A percentile compares a stretch with the other conserved stretches of the same genome.
These are phyloP conservation scores for Corydoras sp. DNA, from an alignment of 2,113 vertebrate genomes.

Conservation along the genomic window DNA sequence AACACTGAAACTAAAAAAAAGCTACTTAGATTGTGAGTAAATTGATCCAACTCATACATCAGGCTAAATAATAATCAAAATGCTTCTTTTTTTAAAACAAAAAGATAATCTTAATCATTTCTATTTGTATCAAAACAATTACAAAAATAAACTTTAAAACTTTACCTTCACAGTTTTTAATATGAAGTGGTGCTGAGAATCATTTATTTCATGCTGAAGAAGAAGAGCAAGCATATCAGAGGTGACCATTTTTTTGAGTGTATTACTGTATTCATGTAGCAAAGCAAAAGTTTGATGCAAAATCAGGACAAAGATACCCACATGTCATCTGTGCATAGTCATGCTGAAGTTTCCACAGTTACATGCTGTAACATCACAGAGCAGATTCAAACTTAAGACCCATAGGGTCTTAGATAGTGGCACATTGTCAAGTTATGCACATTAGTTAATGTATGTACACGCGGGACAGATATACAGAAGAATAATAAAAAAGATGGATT, in stretches of 20 bases:
- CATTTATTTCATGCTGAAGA: slow-evolving; percentile 47
- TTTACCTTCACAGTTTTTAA: slow-evolving; percentile 52
- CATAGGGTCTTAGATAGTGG: slow-evolving; percentile 36
- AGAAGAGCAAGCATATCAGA: slow-evolving; percentile 50
- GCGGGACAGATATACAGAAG: slow-evolving; percentile 47
- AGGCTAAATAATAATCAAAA: background rate
- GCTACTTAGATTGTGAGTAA: slow-evolving; percentile 24
- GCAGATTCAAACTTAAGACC: slow-evolving; percentile 42
- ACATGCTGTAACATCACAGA: slow-evolving; percentile 68
- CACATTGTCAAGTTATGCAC: slow-evolving; percentile 28
- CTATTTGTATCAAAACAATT: slow-evolving; percentile 71
- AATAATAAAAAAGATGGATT: slow-evolving; percentile 56
- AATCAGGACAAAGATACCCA: slow-evolving; percentile 49
- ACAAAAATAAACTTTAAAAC: slow-evolving; percentile 66
- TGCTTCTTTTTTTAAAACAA: slow-evolving; percentile 42
- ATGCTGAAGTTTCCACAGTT: slow-evolving; percentile 60
- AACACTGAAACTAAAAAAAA: slow-evolving; percentile 36
- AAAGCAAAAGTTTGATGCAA: slow-evolving; percentile 49
- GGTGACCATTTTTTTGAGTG: slow-evolving; percentile 38
- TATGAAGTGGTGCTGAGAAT: slow-evolving; percentile 43
- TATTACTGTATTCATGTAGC: slow-evolving; percentile 36
- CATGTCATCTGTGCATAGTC: slow-evolving; percentile 62
- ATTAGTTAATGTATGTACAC: slow-evolving; percentile 50
- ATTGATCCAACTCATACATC: background rate
- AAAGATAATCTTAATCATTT: slow-evolving; percentile 49